A percentile compares a stretch with the other conserved stretches of the same genome.
These are phyloP conservation scores for Rhopilema esculentum DNA, from an alignment of 30 jellyfish, hydroid and myxozoan species.

Conservation along the genomic window DNA sequence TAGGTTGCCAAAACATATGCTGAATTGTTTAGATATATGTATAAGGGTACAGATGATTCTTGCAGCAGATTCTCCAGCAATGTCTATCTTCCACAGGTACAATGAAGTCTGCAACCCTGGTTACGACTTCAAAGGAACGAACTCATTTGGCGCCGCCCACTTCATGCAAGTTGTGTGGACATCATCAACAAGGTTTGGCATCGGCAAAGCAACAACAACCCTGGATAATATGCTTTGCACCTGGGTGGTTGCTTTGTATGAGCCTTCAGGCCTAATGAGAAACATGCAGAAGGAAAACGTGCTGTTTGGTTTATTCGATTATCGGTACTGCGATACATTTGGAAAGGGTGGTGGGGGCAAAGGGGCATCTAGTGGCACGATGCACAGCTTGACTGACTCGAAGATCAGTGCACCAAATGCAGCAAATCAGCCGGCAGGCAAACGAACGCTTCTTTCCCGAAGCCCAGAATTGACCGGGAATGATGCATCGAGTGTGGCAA, in stretches of 20 bases:
- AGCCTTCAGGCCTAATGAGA: slow-evolving; percentile 89
- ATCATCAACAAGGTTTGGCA: slow-evolving; percentile 81
- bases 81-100: slow-evolving; percentile 76
- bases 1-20: too few relatives aligned
- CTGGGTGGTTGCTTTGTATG: slow-evolving; percentile 89
- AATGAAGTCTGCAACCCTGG: slow-evolving; percentile 98
- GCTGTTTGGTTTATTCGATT: slow-evolving; percentile 70
- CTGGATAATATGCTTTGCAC: slow-evolving; percentile 84
- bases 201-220: slow-evolving; percentile 92
- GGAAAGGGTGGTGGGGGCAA: slow-evolving; percentile 94
- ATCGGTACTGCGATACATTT: slow-evolving; percentile 85
- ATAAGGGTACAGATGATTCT: too few relatives aligned
- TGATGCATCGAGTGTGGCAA: background rate
- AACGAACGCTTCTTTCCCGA: background rate
- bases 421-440: slow-evolving; percentile 53
- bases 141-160: slow-evolving; percentile 88
- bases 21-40: too few relatives aligned
- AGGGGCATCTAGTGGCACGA: slow-evolving; percentile 83
- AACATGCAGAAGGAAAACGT: slow-evolving; percentile 84
- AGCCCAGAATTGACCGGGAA: background rate
- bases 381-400: slow-evolving; percentile 37
- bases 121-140: slow-evolving; percentile 72
- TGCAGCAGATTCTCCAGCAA: background rate
- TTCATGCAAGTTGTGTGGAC: slow-evolving; percentile 98
- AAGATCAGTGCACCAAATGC: slow-evolving; percentile 60